Conservation (phyloP, 2,888 invertebrate species). For the Drosophila parthenogenetica region DNA sequence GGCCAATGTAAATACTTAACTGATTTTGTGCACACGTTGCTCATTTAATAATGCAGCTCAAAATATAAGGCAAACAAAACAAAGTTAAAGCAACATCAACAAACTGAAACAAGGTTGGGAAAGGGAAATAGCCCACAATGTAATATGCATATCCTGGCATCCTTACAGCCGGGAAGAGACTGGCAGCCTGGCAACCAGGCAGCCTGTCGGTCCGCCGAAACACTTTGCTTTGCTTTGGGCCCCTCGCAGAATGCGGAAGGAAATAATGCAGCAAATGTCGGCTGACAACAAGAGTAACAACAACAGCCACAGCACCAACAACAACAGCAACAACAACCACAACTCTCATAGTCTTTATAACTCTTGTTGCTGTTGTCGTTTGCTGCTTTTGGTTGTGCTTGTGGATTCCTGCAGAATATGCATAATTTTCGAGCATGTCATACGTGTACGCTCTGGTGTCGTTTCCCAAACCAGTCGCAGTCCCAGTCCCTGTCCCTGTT, state of each 20-base stretch:
- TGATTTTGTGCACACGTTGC: slow-evolving; percentile 69
- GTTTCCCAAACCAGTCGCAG: slow-evolving; percentile 7
- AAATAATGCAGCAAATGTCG: slow-evolving; percentile 77
- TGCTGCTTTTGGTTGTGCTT: slow-evolving; percentile 29
- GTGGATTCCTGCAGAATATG: slow-evolving; percentile 68
- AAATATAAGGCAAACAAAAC: slow-evolving; percentile 50
- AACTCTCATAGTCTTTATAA: slow-evolving; percentile 16
- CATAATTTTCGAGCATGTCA: slow-evolving; percentile 76
- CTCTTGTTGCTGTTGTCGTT: slow-evolving; percentile 23
- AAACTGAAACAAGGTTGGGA: slow-evolving; percentile 25
- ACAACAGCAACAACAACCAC: slow-evolving; percentile 30
- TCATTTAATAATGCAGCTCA: slow-evolving; percentile 72
- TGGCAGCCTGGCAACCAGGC: slow-evolving; percentile 26
- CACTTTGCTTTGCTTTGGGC: slow-evolving; percentile 49
- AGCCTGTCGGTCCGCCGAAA: slow-evolving; percentile 53
- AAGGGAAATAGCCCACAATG: slow-evolving; percentile 59
- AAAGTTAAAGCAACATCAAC: slow-evolving; percentile 19
- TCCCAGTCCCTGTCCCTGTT: background rate
- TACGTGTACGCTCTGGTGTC: slow-evolving; percentile 53
- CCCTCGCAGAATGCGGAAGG: slow-evolving; percentile 65
- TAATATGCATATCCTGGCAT: slow-evolving; percentile 73
- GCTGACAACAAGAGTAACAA: slow-evolving; percentile 39
- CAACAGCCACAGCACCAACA: slow-evolving; percentile 33
- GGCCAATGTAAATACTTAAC: slow-evolving; percentile 65
- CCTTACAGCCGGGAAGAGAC: slow-evolving; percentile 4